Conservation (phyloP, 2,888 invertebrate genomes). For the Troides helena region DNA sequence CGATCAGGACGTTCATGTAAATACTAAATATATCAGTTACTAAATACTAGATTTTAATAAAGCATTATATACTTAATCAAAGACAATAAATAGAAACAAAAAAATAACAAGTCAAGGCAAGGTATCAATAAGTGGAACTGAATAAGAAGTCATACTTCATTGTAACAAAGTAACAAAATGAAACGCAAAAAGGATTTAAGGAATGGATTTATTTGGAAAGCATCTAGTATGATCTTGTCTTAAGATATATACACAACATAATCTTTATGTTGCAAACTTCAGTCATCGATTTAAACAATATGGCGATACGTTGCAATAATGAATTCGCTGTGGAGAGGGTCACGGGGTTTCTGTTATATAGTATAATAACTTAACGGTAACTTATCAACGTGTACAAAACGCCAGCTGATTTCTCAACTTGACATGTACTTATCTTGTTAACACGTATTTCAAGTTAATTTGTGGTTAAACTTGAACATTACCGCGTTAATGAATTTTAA, state of each 20-base stretch:
- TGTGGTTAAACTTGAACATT: conserved; percentile 22
- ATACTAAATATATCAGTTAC: too few relatives aligned
- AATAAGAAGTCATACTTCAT: too few relatives aligned
- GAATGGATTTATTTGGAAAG: too few relatives aligned
- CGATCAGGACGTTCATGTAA: too few relatives aligned
- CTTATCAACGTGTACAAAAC: conserved; percentile 23
- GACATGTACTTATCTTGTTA: conserved; percentile 28
- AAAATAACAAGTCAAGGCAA: too few relatives aligned
- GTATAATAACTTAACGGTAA: conserved; percentile 21
- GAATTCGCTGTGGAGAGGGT: conserved; percentile 29
- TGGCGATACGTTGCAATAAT: conserved; percentile 27
- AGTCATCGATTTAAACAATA: background rate
- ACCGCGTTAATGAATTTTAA: conserved; percentile 25
- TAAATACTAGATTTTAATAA: too few relatives aligned
- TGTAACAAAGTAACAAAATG: too few relatives aligned
- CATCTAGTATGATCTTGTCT: too few relatives aligned
- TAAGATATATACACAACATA: background rate
- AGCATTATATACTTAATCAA: too few relatives aligned
- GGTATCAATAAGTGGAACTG: too few relatives aligned
- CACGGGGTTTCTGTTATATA: conserved; percentile 8
- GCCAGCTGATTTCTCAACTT: conserved; percentile 23
- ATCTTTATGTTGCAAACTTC: background rate
- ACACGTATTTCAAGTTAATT: conserved; percentile 29
- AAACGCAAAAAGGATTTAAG: too few relatives aligned
- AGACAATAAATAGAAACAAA: too few relatives aligned